Base-by-base conservation (phyloP, 2,113 vertebrate species). In the Acanthisitta chloris region DNA sequence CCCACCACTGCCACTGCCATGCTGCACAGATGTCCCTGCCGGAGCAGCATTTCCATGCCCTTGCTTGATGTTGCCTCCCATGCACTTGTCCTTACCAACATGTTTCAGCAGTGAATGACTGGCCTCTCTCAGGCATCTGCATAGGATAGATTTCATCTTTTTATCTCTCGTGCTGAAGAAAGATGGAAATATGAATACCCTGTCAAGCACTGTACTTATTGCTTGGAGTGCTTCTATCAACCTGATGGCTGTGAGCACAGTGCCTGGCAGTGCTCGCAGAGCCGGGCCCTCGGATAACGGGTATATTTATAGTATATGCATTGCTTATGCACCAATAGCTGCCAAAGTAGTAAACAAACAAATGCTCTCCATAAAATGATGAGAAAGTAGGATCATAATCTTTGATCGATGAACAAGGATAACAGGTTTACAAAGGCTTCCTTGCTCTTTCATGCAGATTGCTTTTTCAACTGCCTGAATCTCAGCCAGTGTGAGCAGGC, bases 281-380 rank as follows among this genome's bases (percentile, higher is more conserved):
- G 58, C 86, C 69, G 83, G 80, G 80, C 88, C 69, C 61, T 71
- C 0, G 31, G 82, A 92, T 95, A 95, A 95, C 81, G 90, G 57
- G 42, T 87, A 78, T 96, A 96, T 94, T 95, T 96, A 95, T 93
- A 67, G 94, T 57, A 92, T 65, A 52, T 86, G 90, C 79, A 92
- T 90, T 88, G 90, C 90, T 84, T 91, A 81, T 69, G 82, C 86
- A 96, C 72, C 4, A 0, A 94, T 67, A 79, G 96, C 86, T 95
- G 90, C 96, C 96, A 93, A 94, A 95, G 94, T 76, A 95, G 88
- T 96, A 96, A 97, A 96, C 94, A 96, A 96, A 94, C 94, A 96
- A 96, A 94, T 94, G 92, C 40, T 96, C 88, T 94, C 88, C 88
- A 95, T 95, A 95, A 96, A 96, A 93, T 93, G 96, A 90, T 88